phyloP scores from a whole-genome alignment of 2,888 invertebrate genomes.

The Apodemia mormo region DNA sequence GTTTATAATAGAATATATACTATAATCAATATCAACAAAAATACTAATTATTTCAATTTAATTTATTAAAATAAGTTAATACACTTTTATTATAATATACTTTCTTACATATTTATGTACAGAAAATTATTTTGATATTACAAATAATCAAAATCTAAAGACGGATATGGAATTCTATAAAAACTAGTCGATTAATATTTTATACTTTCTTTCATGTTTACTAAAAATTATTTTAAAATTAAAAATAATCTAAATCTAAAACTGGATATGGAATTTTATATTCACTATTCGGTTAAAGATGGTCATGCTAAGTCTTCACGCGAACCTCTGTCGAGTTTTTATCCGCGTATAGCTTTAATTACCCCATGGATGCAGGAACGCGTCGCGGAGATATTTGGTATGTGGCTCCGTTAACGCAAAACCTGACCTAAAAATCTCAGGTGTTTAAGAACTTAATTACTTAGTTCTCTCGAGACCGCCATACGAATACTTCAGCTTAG shows the following conservation, averaged over 20 bases:
- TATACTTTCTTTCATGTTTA: too few relatives aligned
- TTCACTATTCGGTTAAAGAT: constrained; percentile 30
- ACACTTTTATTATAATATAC: too few relatives aligned
- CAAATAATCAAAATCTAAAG: too few relatives aligned
- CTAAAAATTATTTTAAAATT: too few relatives aligned
- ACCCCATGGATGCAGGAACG: constrained; percentile 52
- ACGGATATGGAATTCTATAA: too few relatives aligned
- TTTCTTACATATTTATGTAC: too few relatives aligned
- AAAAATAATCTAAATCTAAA: not conserved
- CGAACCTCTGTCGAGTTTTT: constrained; percentile 58
- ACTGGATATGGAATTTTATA: not conserved
- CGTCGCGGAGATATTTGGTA: constrained; percentile 44
- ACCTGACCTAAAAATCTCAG: constrained; percentile 41
- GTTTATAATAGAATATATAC: too few relatives aligned
- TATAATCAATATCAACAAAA: too few relatives aligned
- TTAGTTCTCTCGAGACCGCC: constrained; percentile 32
- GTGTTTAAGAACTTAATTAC: constrained; percentile 48
- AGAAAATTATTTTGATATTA: too few relatives aligned
- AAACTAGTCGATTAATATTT: too few relatives aligned
- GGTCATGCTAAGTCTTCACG: constrained; percentile 41
- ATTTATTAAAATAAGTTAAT: too few relatives aligned
- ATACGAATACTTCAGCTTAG: constrained; percentile 27
- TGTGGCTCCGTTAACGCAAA: constrained; percentile 41
- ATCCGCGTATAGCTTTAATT: constrained; percentile 71
- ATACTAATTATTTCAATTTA: too few relatives aligned